A percentile compares a stretch with the other conserved stretches of the same genome.
phyloP scores from a whole-genome alignment of 2,113 vertebrate species.

The Mobula birostris region DNA sequence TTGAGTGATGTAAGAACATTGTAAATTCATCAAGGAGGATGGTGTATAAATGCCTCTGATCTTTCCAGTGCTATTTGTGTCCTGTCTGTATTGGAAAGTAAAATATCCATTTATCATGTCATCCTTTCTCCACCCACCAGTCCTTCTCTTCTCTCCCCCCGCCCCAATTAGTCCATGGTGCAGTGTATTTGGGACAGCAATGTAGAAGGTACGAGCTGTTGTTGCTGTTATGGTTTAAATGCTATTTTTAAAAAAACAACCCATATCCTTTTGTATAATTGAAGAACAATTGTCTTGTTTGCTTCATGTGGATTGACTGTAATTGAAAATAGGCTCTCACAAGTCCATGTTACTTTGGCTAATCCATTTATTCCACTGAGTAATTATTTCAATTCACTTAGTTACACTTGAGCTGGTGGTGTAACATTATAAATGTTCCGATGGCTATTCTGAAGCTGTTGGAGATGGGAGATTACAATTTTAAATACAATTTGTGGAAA shows the following conservation, averaged over 20 bases:
- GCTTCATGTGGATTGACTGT: background rate
- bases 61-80: background rate
- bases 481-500: background rate
- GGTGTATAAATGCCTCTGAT: background rate
- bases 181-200: background rate
- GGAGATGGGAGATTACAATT: background rate
- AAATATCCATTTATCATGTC: background rate
- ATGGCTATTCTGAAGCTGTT: background rate
- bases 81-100: background rate
- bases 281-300: background rate
- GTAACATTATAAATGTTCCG: background rate
- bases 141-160: too few species aligned
- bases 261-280: background rate
- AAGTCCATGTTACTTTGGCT: background rate
- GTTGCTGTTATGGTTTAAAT: too few species aligned
- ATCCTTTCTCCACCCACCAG: too few species aligned
- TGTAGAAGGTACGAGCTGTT: background rate
- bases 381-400: background rate
- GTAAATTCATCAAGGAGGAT: too few species aligned
- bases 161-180: too few species aligned
- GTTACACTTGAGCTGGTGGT: background rate
- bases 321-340: background rate
- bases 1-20: background rate
- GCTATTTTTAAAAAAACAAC: background rate
- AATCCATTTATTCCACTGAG: background rate